These are phyloP conservation scores for Trididemnum clinides DNA, from an alignment of 23 tunicate species.

Conservation along the genomic window DNA sequence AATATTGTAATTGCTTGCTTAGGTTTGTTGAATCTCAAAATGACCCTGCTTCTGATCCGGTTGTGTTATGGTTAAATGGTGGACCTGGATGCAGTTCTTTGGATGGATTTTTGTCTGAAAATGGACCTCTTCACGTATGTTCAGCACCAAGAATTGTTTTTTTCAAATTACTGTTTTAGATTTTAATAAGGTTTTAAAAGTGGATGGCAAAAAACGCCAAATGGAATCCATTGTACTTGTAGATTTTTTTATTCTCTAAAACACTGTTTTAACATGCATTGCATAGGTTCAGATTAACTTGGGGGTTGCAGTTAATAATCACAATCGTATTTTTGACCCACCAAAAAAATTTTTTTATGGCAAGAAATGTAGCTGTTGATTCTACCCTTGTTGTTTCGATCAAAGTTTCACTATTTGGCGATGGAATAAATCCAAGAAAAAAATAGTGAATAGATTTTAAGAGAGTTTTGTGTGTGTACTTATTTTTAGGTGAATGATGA, in stretches of 20 bases:
- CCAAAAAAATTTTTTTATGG: too few species aligned
- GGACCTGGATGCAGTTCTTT: conserved; percentile 95
- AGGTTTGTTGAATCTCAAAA: conserved; percentile 92
- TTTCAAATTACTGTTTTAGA: background rate
- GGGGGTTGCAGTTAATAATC: too few species aligned
- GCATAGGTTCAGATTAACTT: too few species aligned
- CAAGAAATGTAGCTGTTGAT: too few species aligned
- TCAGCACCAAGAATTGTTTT: background rate
- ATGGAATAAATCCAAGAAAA: background rate
- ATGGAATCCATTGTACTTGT: too few species aligned
- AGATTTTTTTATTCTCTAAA: too few species aligned
- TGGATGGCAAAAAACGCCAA: too few species aligned
- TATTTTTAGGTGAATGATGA: conserved; percentile 67
- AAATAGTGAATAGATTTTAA: background rate
- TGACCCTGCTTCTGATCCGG: conserved; percentile 46
- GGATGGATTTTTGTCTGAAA: conserved; percentile 78
- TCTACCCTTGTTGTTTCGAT: background rate
- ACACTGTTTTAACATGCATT: too few species aligned
- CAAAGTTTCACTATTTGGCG: background rate
- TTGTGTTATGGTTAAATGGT: conserved; percentile 45
- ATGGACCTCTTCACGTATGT: conserved; percentile 82
- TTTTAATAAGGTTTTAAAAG: background rate
- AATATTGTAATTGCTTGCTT: too few species aligned
- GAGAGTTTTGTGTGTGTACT: too few species aligned
- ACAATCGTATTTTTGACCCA: too few species aligned